Evolutionary conservation across 2,888 invertebrate species (phyloP).

Genomic region (Himalopsyche anomala): DNA sequence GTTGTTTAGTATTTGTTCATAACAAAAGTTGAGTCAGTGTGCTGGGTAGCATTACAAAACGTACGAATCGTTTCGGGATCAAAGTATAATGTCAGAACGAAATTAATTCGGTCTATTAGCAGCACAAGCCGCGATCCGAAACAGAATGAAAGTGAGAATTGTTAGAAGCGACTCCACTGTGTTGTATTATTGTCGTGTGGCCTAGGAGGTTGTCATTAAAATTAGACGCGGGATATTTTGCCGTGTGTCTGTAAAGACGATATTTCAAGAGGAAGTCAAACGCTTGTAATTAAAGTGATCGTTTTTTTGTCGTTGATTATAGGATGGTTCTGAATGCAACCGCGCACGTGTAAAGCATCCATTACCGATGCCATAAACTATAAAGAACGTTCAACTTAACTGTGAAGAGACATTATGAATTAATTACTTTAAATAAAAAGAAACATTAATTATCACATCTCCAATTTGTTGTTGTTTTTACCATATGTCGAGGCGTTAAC

Average conservation of each 20-base stretch:
- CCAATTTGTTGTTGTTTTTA: too few species aligned
- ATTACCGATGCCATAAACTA: too few species aligned
- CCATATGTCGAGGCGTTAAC: too few species aligned
- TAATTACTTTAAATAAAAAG: too few species aligned
- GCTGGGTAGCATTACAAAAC: background rate
- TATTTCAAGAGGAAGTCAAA: slow-evolving; percentile 20
- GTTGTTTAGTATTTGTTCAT: background rate
- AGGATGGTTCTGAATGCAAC: too few species aligned
- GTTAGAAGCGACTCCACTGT: background rate
- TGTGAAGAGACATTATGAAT: too few species aligned
- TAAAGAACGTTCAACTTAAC: too few species aligned
- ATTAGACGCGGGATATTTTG: background rate
- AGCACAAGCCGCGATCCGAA: background rate
- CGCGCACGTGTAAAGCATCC: too few species aligned
- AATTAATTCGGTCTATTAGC: slow-evolving; percentile 34
- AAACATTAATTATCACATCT: too few species aligned
- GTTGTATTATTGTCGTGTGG: background rate
- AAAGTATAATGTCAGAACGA: slow-evolving; percentile 26
- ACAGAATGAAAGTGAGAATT: slow-evolving; percentile 20
- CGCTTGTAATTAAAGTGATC: background rate
- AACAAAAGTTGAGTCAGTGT: background rate
- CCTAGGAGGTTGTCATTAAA: background rate
- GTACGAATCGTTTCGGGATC: slow-evolving; percentile 8
- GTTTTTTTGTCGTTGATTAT: background rate
- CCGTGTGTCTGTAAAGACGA: background rate